Evolutionary conservation across 2,888 invertebrate species (phyloP), one percentile per base, ranked within the genome.

Genomic region (Miltochrista miniata): DNA sequence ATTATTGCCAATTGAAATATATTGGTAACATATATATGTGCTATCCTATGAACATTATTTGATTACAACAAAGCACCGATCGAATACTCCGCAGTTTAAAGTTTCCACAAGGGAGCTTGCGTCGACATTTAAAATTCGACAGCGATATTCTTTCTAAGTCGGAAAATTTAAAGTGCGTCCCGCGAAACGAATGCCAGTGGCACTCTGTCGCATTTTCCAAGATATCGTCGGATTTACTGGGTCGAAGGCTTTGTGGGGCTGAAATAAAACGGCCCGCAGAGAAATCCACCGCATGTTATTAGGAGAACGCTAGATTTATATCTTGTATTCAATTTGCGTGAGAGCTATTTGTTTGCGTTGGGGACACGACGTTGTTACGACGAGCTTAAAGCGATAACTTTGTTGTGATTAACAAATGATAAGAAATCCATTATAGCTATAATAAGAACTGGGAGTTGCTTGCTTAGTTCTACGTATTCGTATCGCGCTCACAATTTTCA

Each of bases 201-300:
- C 83, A 83, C 81, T 81, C 82, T 85, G 87, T 87, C 87, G 87
- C 84, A 78, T 83, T 84, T 76, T 70, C 73, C 81, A 79, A 81
- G 88, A 88, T 89, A 89, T 83, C 85, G 83, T 65, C 73, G 84
- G 85, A 89, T 89, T 89, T 89, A 89, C 83, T 85, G 87, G 85
- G 80, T 78, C 82, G 79, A 72, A 78, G 79, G 87, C 88, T 87
- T 89, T 88, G 88, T 87, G 85, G 72, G 72, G 73, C 80, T 76
- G 77, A 83, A 87, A 87, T 87, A 87, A 87, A 87, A 87, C 82
- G 87, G 85, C 85, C 87, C 87, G 81, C 81, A 61, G 87, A 87
- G 87, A 86, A 87, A 87, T 86, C 85, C 81, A 79, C 85, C 81
- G 85, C 83, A 82, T 82, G 81, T 85, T 85, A 83, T 87, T 87